A percentile compares a stretch with the other conserved stretches of the same genome.
These are phyloP conservation scores for Agrochola litura DNA, from an alignment of 2,888 invertebrate species.

Conservation along the genomic window DNA sequence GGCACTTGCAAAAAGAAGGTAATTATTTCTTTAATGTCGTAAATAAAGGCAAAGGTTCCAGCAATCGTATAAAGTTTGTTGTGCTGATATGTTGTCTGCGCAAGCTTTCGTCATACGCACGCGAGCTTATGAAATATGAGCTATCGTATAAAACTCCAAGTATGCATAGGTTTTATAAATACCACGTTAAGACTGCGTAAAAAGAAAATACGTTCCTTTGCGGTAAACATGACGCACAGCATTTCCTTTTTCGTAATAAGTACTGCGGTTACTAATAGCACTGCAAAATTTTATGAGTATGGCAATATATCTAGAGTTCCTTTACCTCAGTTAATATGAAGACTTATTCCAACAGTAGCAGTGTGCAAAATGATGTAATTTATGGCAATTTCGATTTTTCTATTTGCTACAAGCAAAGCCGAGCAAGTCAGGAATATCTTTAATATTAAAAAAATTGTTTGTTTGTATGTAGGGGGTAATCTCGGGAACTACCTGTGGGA, in stretches of 20 bases:
- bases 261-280: not conserved
- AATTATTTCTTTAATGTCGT: not conserved
- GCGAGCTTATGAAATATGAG: not conserved
- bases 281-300: not conserved
- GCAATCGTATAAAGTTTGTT: not conserved
- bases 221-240: no score
- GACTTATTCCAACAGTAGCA: not conserved
- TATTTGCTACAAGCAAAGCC: slow-evolving; percentile 12
- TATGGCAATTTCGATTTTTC: not conserved
- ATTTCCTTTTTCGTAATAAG: not conserved
- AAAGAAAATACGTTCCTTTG: no score
- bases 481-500: no score
- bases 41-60: not conserved
- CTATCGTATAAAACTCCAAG: not conserved
- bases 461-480: no score
- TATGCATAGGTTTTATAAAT: not conserved
- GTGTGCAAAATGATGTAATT: not conserved
- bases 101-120: not conserved
- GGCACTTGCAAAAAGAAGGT: not conserved
- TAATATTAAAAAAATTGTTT: no score
- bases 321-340: not conserved
- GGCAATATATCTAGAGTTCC: not conserved
- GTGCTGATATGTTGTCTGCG: not conserved
- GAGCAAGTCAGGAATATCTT: slow-evolving; percentile 5
- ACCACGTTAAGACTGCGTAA: not conserved